Conservation (phyloP, 2,888 invertebrate species). For the Agrochola lota region DNA sequence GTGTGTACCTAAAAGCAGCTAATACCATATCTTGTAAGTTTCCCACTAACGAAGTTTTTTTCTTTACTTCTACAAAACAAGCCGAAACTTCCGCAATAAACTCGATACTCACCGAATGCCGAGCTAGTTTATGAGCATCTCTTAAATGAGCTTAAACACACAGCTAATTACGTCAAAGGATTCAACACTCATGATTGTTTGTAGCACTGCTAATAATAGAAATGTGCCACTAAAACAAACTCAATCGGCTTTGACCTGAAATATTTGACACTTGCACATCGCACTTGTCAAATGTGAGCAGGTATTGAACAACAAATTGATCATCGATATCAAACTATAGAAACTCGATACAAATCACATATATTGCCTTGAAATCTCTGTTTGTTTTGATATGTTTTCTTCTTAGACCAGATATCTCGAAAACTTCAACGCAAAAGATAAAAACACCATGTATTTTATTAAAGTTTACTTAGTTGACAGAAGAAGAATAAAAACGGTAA, state of each 20-base stretch:
- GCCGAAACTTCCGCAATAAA: background rate
- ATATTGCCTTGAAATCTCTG: background rate
- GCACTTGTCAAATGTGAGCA: background rate
- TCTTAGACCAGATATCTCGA: background rate
- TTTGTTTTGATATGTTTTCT: background rate
- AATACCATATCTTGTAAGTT: too few relatives aligned
- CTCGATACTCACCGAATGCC: background rate
- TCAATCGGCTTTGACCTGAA: background rate
- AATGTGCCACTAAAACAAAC: background rate
- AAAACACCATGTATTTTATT: background rate
- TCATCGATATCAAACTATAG: background rate
- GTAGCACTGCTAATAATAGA: background rate
- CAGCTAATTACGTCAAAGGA: background rate
- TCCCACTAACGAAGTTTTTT: too few relatives aligned
- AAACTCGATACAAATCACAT: background rate
- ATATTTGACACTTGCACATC: background rate
- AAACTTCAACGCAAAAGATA: background rate
- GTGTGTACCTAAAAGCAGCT: too few relatives aligned
- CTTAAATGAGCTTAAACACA: background rate
- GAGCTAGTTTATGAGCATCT: background rate
- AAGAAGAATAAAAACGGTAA: conserved; percentile 1
- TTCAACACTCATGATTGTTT: background rate
- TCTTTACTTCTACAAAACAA: background rate
- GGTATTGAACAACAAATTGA: background rate
- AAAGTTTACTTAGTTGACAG: background rate